These are phyloP conservation scores for Brevipalpus yothersi DNA, from an alignment of 1,140 invertebrate genomes.

Conservation along the genomic window DNA sequence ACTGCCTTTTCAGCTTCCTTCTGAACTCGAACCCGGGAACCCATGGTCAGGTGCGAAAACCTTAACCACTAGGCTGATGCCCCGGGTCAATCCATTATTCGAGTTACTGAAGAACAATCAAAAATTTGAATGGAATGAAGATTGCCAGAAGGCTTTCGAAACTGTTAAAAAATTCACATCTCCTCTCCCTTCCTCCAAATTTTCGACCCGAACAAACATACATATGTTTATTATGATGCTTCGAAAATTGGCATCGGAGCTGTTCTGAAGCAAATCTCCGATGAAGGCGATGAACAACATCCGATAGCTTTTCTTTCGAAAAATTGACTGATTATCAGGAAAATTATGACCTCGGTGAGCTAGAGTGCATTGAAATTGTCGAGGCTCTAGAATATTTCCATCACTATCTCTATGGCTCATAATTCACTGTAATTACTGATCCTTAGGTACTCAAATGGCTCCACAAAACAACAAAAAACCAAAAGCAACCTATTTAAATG, in stretches of 20 bases:
- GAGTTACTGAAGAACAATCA: constrained; percentile 12
- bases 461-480: constrained; percentile 19
- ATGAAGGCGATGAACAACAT: not conserved
- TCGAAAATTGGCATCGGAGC: not conserved
- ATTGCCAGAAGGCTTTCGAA: not conserved
- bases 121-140: constrained; percentile 5
- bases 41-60: no score
- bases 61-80: no score
- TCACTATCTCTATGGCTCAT: not conserved
- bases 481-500: constrained; percentile 15
- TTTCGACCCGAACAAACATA: not conserved
- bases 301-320: constrained; percentile 7
- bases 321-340: constrained; percentile 11
- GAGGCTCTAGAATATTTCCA: constrained; percentile 21
- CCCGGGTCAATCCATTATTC: constrained; percentile 9
- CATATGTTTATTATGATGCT: not conserved
- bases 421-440: constrained; percentile 22
- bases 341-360: constrained; percentile 17
- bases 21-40: no score
- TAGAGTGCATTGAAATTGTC: constrained; percentile 20
- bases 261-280: not conserved
- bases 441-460: constrained; percentile 24
- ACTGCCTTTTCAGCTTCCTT: no score
- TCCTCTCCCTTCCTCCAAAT: no score
- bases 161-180: not conserved